Evolutionary conservation across 2,797 vertebrate species (phyloP).

Genomic region (Chelmon rostratus): DNA sequence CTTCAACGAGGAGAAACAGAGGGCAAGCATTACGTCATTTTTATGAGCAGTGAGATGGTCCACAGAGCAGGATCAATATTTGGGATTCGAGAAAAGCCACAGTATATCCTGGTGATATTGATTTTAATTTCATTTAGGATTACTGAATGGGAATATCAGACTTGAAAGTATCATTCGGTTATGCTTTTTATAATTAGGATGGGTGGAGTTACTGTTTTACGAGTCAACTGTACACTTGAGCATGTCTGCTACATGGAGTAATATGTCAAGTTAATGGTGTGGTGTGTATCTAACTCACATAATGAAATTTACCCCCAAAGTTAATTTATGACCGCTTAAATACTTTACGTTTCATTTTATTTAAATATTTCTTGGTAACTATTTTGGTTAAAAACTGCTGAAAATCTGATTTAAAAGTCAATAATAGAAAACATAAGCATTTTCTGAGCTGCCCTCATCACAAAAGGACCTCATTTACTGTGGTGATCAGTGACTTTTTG

Average conservation of each 20-base stretch:
- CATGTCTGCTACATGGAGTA: background rate
- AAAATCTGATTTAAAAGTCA: background rate
- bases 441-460: background rate
- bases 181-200: background rate
- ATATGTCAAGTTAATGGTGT: background rate
- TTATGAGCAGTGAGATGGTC: background rate
- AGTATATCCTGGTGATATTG: background rate
- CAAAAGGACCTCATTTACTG: background rate
- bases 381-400: background rate
- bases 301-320: background rate
- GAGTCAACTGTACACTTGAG: no score
- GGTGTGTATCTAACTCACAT: background rate
- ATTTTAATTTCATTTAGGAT: slow-evolving; percentile 9
- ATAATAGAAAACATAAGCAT: background rate
- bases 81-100: background rate
- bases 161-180: background rate
- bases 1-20: background rate
- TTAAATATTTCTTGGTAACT: no score
- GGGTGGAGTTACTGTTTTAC: background rate
- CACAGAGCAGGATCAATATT: slow-evolving; percentile 11
- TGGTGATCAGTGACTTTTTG: background rate
- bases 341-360: no score
- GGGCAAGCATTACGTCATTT: background rate
- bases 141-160: background rate
- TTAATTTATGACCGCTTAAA: background rate